Evolutionary conservation across 1,140 invertebrate species (phyloP).

Genomic region (Papilio dardanus): DNA sequence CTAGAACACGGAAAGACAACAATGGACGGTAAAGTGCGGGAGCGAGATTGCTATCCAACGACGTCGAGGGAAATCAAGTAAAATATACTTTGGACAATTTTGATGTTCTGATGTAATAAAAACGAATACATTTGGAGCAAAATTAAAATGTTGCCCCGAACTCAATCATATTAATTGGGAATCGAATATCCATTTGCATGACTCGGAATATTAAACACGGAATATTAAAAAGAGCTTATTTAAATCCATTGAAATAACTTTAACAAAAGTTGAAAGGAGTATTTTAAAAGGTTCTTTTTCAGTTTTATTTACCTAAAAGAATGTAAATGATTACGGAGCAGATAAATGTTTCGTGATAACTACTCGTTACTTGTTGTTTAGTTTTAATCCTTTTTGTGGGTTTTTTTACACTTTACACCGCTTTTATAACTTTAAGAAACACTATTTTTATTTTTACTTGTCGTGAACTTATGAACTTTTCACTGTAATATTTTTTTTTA

Average conservation of each 20-base stretch:
- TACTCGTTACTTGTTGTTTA: neutral
- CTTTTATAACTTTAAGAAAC: too few relatives aligned
- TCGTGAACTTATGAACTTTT: too few relatives aligned
- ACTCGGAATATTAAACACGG: neutral
- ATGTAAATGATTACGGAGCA: neutral
- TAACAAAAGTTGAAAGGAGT: neutral
- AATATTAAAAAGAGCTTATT: neutral
- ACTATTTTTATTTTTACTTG: too few relatives aligned
- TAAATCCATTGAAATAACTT: neutral
- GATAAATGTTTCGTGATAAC: neutral
- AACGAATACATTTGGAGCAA: neutral
- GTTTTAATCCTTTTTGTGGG: neutral
- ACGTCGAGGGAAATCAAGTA: constrained; percentile 16
- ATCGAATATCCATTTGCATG: neutral
- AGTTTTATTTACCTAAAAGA: neutral
- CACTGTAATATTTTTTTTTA: too few relatives aligned
- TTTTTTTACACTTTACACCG: neutral
- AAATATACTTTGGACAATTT: neutral
- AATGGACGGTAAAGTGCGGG: neutral
- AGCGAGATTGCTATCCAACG: neutral
- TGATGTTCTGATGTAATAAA: neutral
- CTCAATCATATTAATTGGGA: constrained; percentile 7
- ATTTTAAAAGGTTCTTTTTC: neutral
- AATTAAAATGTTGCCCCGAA: neutral
- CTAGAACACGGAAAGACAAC: constrained; percentile 18